Base-by-base conservation (phyloP, 2,113 vertebrate species). In the Stigmatopora nigra region DNA sequence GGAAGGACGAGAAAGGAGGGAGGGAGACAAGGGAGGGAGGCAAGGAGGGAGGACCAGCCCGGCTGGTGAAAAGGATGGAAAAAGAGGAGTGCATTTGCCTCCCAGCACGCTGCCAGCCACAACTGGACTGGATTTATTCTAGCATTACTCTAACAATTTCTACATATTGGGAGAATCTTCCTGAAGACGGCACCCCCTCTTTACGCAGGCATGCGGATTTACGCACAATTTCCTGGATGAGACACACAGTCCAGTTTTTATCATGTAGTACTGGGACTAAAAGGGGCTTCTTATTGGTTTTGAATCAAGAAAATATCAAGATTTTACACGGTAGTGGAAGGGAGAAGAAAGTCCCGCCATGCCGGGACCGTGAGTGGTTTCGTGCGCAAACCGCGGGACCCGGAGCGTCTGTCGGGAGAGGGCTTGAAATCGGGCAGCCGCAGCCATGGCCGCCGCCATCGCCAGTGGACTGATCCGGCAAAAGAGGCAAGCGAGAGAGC, bases 401-500 rank as follows among this genome's bases (percentile, higher is more conserved):
- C 85, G 52, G 82, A 72, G 84, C 70, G 79, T 83, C 81, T 81
- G 82, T 85, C 74, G 83, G 85, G 86, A 82, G 72, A 69, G 81
- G 75, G 72, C 78, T 86, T 86, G 78, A 80, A 82, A 76, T 77
- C 82, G 72, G 68, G 79, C 91, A 91, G 93, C 89, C 91, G 79
- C 91, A 91, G 93, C 89, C 91, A 97, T 98, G 96, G 96, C 96
- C 75, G 96, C 96, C 79, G 96, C 96, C 68, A 98, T 98, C 71
- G 96, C 96, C 64, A 98, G 96, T 84, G 95, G 95, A 79, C 92
- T 98, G 92, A 98, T 98, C 92, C 92, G 95, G 63, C 95, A 98
- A 90, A 98, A 98, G 89, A 93, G 96, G 47, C 95, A 97, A 88
- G 96, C 96, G 72, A 91, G 96, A 84, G 96, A 98, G 87, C 96